Evolutionary conservation across 2,113 vertebrate genomes (phyloP).

Genomic region (Typhlomys cinereus): DNA sequence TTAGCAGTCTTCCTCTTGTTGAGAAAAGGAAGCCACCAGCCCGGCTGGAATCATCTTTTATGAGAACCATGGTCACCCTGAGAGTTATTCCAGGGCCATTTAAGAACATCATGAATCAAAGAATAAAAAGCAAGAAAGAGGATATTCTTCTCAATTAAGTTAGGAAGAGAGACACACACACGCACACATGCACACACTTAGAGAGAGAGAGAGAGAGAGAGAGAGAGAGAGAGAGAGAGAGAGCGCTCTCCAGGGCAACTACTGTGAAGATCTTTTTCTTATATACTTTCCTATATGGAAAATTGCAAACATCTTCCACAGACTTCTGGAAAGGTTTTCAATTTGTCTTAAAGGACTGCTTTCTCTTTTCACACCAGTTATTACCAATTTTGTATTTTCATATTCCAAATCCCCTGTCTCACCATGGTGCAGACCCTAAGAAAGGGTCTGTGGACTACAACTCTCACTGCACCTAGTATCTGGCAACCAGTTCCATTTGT

Average conservation of each 20-base stretch:
- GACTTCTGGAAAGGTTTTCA: neutral
- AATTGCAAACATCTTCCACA: neutral
- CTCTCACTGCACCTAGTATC: neutral
- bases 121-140: neutral
- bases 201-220: too few species aligned
- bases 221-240: too few species aligned
- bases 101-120: neutral
- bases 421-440: neutral
- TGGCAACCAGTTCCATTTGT: neutral
- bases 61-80: neutral
- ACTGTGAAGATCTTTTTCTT: too few species aligned
- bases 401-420: neutral
- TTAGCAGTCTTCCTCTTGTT: neutral
- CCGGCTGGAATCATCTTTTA: neutral
- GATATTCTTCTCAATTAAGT: neutral
- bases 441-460: neutral
- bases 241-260: too few species aligned
- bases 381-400: neutral
- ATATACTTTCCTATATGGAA: neutral
- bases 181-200: too few species aligned
- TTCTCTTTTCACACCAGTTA: neutral
- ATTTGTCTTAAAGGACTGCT: neutral
- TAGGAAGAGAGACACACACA: too few species aligned
- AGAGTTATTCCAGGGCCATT: neutral
- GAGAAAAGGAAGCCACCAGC: neutral